A percentile compares a stretch with the other conserved stretches of the same genome.
Evolutionary conservation across 2,888 invertebrate species (phyloP).

Genomic region (Dusona sp.): DNA sequence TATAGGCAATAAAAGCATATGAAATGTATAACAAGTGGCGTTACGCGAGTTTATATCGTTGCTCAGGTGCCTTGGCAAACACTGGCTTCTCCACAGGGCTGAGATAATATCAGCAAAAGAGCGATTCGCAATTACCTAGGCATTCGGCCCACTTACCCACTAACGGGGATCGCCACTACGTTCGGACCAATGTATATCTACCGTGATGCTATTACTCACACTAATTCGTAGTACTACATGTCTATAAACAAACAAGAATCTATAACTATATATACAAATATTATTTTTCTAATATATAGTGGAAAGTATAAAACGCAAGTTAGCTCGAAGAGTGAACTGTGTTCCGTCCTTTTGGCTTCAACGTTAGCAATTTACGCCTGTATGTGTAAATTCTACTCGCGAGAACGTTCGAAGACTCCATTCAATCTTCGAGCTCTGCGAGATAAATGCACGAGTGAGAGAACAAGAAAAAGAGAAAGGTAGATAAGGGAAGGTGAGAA

Average conservation of each 20-base stretch:
- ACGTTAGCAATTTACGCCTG: not conserved
- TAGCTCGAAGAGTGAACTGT: not conserved
- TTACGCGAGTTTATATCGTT: conserved; percentile 38
- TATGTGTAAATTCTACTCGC: conserved; percentile 35
- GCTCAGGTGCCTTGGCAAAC: conserved; percentile 5
- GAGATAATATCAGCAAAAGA: conserved; percentile 62
- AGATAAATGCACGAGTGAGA: conserved; percentile 38
- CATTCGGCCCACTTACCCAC: conserved; percentile 83
- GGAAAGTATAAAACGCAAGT: not conserved
- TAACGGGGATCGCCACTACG: conserved; percentile 77
- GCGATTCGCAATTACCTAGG: conserved; percentile 80
- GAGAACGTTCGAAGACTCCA: conserved; percentile 51
- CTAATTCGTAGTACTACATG: conserved; percentile 16
- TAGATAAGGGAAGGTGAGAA: conserved; percentile 37
- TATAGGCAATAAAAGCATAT: conserved; percentile 5
- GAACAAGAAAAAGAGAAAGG: conserved; percentile 20
- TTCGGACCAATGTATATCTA: conserved; percentile 54
- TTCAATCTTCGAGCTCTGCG: conserved; percentile 39
- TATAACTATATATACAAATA: not conserved
- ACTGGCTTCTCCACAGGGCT: conserved; percentile 44
- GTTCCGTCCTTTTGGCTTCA: conserved; percentile 20
- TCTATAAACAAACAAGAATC: not conserved
- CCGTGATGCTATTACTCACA: conserved; percentile 34
- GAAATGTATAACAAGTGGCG: conserved; percentile 39
- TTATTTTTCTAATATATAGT: not conserved